Percentiles rank a stretch among this genome's conserved stretches.
These are phyloP conservation scores for Hemibates koningsi DNA, from an alignment of 2,113 vertebrate genomes.

Conservation along the genomic window DNA sequence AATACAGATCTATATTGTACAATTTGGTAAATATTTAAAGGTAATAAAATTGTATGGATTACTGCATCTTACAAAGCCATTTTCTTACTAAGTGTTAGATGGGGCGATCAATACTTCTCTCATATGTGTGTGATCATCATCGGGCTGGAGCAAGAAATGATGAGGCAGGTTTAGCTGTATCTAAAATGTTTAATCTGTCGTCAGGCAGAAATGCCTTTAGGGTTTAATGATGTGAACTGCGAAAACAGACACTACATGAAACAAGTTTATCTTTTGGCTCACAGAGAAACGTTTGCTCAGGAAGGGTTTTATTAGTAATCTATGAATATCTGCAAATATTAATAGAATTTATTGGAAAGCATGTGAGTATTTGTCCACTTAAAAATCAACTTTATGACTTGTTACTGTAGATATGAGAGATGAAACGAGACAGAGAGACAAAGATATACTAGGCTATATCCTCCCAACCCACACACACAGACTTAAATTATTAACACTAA, in stretches of 20 bases:
- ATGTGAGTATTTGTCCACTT: neutral
- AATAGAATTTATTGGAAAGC: neutral
- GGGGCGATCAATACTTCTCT: neutral
- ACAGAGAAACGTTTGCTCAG: neutral
- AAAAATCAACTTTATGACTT: neutral
- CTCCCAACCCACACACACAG: neutral
- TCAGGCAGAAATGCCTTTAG: neutral
- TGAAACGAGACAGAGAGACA: neutral
- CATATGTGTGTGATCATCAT: neutral
- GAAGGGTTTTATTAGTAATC: neutral
- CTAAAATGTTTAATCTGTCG: neutral
- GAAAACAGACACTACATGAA: neutral
- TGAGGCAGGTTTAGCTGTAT: neutral
- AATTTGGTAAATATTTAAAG: neutral
- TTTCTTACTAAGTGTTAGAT: neutral
- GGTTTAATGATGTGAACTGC: neutral
- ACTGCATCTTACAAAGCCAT: neutral
- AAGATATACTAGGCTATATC: neutral
- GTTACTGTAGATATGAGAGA: neutral
- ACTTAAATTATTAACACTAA: slow-evolving; percentile 42
- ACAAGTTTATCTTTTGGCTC: neutral
- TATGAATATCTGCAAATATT: neutral
- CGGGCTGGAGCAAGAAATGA: neutral
- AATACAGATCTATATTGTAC: neutral
- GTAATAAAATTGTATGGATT: neutral